phyloP scores from a whole-genome alignment of 2,888 invertebrate species.

The Ectemnius continuus region DNA sequence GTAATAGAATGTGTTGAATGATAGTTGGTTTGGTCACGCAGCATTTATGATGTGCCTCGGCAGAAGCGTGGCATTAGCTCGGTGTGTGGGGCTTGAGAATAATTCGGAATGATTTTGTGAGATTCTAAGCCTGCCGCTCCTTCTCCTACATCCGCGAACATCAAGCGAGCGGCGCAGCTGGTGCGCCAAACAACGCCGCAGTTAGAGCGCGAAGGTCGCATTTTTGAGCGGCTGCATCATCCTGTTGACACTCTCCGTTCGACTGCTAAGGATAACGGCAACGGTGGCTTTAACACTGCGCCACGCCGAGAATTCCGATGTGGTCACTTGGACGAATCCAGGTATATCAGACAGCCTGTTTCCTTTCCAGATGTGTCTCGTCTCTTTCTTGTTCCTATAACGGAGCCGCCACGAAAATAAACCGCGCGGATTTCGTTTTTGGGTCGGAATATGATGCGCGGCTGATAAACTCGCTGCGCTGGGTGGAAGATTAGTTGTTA shows the following conservation, averaged over 20 bases:
- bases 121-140: background rate
- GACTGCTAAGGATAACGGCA: constrained; percentile 50
- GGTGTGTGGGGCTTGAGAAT: too few species aligned
- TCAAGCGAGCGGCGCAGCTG: constrained; percentile 15
- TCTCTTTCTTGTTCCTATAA: background rate
- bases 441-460: background rate
- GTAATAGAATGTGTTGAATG: too few species aligned
- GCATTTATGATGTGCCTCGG: too few species aligned
- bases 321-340: constrained; percentile 18
- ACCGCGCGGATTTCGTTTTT: too few species aligned
- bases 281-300: constrained; percentile 31
- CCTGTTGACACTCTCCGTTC: constrained; percentile 58
- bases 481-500: too few species aligned
- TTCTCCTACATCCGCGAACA: constrained; percentile 2
- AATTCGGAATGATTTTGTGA: background rate
- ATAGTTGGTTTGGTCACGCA: too few species aligned
- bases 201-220: constrained; percentile 63
- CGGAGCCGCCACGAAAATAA: background rate
- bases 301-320: constrained; percentile 32
- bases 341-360: constrained; percentile 8
- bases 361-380: background rate
- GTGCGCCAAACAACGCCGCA: constrained; percentile 47
- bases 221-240: constrained; percentile 66
- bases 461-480: background rate
- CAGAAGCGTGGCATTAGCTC: too few species aligned